phyloP scores from a whole-genome alignment of 1,140 invertebrate species.

The Venturia canescens region DNA sequence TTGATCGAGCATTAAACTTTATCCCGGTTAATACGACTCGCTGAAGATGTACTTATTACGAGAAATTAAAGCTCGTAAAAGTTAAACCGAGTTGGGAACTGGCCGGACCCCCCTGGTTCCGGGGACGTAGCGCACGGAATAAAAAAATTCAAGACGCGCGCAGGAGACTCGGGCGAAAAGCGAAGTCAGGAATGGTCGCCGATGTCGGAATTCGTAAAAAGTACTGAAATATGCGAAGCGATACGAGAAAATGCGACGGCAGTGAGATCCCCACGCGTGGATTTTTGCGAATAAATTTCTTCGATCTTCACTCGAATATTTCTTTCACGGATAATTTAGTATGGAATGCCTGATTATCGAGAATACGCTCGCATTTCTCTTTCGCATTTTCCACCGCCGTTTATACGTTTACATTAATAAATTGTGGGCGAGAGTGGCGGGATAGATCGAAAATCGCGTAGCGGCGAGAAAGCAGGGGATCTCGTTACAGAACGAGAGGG shows the following conservation, averaged over 20 bases:
- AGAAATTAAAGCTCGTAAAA: background rate
- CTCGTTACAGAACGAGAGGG: background rate
- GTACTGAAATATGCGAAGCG: too few relatives aligned
- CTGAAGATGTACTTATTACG: slow-evolving; percentile 32
- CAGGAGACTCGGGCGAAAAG: background rate
- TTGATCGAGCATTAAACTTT: slow-evolving; percentile 15
- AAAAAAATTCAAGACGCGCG: background rate
- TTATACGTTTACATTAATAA: background rate
- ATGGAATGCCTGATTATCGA: too few relatives aligned
- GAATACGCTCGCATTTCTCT: background rate
- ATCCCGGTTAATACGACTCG: background rate
- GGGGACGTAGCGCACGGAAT: background rate
- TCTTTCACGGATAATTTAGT: too few relatives aligned
- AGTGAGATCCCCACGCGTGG: too few relatives aligned
- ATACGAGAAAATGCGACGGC: too few relatives aligned
- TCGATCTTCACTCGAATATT: too few relatives aligned
- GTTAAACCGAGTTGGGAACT: background rate
- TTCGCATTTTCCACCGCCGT: background rate
- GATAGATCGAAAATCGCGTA: background rate
- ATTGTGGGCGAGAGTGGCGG: background rate
- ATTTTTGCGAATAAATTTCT: too few relatives aligned
- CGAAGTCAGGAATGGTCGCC: background rate
- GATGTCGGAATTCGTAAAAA: background rate
- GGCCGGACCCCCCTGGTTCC: background rate
- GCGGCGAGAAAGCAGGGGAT: background rate